Evolutionary conservation across 2,797 vertebrate species (phyloP), one percentile per base, ranked within the genome.

Genomic region (Anguilla obscura): DNA sequence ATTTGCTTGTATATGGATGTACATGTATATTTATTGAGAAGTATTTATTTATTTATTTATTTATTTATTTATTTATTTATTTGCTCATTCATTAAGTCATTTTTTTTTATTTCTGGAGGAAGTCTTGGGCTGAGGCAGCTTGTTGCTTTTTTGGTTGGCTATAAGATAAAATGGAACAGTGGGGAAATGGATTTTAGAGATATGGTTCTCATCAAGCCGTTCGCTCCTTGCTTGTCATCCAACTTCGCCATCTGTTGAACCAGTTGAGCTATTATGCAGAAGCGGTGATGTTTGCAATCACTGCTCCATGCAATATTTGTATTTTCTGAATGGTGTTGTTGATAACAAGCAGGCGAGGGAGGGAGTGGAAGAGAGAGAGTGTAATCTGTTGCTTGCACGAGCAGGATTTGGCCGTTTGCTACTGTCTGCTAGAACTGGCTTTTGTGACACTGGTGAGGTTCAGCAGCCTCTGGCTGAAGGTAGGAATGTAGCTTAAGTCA

Each of bases 31-130:
- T 54, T 89, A 90, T 87, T 40, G 9, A 21, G n/a, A 18, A 88
- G 50, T 87, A 85, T 85, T 89, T 79, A 86, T 94, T 91, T 93
- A 93, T 94, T 94, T 94, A 94, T 94, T 91, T 88, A 93, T 94
- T 94, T 94, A 94, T 93, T 90, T 87, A 89, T 88, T 85, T 90
- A 89, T 88, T 92, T 90, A 90, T 27, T 54, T 89, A 89, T 86
- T 33, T 24, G 88, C 83, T 86, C 40, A 56, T 86, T 89, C 89
- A 91, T 93, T 91, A 89, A 89, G 50, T 52, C 50, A 52, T 12
- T 52, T 12, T 92, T 27, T 74, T 89, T 89, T 80, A 87, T 86
- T 89, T 50, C 40, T 7, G 40, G 63, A 86, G 24, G 36, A 89
- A 76, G 87, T 80, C 48, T 48, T 76, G 16, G 24, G 9, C 40